These are phyloP conservation scores for Lepidochitona cinerea DNA, from an alignment of 2,888 invertebrate species.

Conservation along the genomic window DNA sequence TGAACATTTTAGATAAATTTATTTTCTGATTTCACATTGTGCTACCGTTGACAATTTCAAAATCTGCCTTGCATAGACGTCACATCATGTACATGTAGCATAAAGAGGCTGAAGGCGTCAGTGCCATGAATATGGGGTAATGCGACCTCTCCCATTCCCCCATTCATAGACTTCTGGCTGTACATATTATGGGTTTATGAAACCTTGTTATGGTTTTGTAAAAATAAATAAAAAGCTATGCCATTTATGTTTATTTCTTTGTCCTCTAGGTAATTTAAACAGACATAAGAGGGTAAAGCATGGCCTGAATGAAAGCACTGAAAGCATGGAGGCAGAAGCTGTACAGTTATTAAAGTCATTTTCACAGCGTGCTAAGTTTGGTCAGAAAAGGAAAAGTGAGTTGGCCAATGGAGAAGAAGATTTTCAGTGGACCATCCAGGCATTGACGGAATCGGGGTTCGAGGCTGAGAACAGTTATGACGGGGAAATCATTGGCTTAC, in stretches of 20 bases:
- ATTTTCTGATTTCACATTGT: too few relatives aligned
- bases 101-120: too few relatives aligned
- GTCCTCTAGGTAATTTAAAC: constrained; percentile 62
- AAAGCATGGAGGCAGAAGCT: constrained; percentile 64
- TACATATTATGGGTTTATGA: too few relatives aligned
- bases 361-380: constrained; percentile 40
- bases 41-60: too few relatives aligned
- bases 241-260: not conserved
- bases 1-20: too few relatives aligned
- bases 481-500: not conserved
- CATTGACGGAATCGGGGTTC: not conserved
- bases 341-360: constrained; percentile 61
- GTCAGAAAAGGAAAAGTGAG: not conserved
- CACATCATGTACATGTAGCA: too few relatives aligned
- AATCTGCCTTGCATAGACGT: too few relatives aligned
- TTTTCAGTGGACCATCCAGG: not conserved
- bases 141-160: too few relatives aligned
- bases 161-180: too few relatives aligned
- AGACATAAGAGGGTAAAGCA: constrained; percentile 68
- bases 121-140: too few relatives aligned
- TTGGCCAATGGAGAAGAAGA: not conserved
- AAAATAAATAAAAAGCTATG: not conserved
- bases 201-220: not conserved
- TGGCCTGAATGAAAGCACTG: constrained; percentile 57
- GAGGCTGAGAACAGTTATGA: not conserved